These are phyloP conservation scores for Zelleria hepariella DNA, from an alignment of 2,888 invertebrate species.

Conservation along the genomic window DNA sequence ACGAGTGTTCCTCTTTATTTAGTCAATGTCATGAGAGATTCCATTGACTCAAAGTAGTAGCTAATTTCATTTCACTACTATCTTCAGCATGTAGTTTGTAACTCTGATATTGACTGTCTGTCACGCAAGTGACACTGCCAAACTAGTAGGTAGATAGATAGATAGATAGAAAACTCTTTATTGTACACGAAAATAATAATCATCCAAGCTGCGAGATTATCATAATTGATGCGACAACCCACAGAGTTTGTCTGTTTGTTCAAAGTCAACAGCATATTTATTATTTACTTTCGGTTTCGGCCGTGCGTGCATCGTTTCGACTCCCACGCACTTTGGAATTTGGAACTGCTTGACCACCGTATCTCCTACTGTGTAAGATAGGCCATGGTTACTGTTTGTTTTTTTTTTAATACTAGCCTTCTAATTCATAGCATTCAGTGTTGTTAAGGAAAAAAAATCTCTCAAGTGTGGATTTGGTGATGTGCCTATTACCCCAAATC, in stretches of 20 bases:
- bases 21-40: not conserved
- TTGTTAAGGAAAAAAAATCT: no score
- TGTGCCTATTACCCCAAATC: no score
- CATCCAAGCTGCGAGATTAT: not conserved
- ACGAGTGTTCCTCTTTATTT: not conserved
- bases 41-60: no score
- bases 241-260: not conserved
- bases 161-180: no score
- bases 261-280: not conserved
- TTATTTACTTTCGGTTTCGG: slow-evolving; percentile 6
- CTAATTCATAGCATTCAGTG: no score
- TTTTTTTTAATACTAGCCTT: not conserved
- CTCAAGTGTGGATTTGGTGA: no score
- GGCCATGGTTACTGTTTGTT: not conserved
- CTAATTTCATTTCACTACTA: not conserved
- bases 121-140: no score
- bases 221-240: slow-evolving; percentile 3
- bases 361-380: not conserved
- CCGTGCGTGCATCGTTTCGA: not conserved
- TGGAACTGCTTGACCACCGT: not conserved
- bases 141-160: no score
- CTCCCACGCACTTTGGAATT: not conserved
- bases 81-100: no score
- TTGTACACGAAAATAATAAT: not conserved
- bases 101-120: no score